A percentile compares a stretch with the other conserved stretches of the same genome.
phyloP scores from a whole-genome alignment of 2,888 invertebrate species.

The Ectobius pallidus region DNA sequence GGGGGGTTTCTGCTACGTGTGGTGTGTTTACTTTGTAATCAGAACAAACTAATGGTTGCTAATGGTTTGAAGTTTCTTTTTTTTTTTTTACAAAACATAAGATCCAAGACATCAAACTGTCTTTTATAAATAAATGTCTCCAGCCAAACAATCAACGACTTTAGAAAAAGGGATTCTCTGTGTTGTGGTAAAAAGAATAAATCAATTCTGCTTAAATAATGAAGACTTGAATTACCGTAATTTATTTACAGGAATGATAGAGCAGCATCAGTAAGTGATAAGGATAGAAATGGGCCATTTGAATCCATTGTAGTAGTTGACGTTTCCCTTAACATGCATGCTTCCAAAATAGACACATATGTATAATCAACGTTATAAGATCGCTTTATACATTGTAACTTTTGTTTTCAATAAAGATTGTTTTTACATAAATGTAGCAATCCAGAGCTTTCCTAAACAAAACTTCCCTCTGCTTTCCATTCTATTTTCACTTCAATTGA shows the following conservation, averaged over 20 bases:
- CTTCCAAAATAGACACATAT: neutral
- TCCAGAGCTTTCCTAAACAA: no score
- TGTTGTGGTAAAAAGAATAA: neutral
- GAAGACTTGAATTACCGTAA: neutral
- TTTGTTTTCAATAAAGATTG: slow-evolving; percentile 11
- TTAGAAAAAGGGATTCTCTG: neutral
- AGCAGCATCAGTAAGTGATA: neutral
- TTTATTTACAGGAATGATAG: slow-evolving; percentile 9
- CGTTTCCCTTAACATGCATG: neutral
- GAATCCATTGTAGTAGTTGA: neutral
- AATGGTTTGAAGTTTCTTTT: neutral
- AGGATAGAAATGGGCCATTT: neutral
- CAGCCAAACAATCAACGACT: neutral
- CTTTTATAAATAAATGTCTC: neutral
- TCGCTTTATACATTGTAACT: neutral
- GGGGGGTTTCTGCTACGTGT: neutral
- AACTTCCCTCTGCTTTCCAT: no score
- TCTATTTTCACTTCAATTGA: no score
- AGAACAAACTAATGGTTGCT: neutral
- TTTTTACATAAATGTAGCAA: no score
- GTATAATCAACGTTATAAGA: neutral
- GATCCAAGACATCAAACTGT: no score
- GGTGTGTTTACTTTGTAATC: neutral
- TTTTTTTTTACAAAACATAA: neutral
- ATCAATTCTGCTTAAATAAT: no score